Conservation (phyloP, 2,113 vertebrate genomes). For the Aegotheles bennettii region DNA sequence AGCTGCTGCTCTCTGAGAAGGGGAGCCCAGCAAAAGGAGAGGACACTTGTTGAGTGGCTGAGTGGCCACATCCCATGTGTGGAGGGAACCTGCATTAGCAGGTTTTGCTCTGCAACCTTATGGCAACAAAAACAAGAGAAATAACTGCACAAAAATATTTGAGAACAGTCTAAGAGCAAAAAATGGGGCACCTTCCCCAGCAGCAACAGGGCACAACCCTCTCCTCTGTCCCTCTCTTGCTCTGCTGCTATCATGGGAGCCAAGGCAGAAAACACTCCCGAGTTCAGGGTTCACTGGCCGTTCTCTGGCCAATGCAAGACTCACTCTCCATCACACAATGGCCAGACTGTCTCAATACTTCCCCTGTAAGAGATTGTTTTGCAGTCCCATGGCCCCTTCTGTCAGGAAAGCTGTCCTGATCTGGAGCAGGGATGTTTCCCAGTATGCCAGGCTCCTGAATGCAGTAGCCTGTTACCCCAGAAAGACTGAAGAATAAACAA, state of each 20-base stretch:
- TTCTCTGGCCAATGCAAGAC: background rate
- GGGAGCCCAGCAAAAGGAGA: background rate
- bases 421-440: background rate
- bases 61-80: accelerated
- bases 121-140: background rate
- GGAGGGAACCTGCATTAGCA: background rate
- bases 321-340: background rate
- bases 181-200: background rate
- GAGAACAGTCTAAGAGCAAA: background rate
- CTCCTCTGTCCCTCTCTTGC: background rate
- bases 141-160: background rate
- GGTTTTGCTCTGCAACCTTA: background rate
- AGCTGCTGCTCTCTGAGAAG: background rate
- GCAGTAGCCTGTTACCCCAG: background rate
- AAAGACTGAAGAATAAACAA: background rate
- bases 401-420: background rate
- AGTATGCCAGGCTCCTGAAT: background rate
- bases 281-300: background rate
- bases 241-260: background rate
- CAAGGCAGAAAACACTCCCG: background rate
- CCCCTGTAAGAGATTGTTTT: background rate
- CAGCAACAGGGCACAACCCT: background rate
- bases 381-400: background rate
- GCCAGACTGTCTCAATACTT: background rate
- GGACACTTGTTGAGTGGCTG: background rate